These are phyloP conservation scores for Nipponia nippon DNA, from an alignment of 2,113 vertebrate genomes.

Conservation along the genomic window DNA sequence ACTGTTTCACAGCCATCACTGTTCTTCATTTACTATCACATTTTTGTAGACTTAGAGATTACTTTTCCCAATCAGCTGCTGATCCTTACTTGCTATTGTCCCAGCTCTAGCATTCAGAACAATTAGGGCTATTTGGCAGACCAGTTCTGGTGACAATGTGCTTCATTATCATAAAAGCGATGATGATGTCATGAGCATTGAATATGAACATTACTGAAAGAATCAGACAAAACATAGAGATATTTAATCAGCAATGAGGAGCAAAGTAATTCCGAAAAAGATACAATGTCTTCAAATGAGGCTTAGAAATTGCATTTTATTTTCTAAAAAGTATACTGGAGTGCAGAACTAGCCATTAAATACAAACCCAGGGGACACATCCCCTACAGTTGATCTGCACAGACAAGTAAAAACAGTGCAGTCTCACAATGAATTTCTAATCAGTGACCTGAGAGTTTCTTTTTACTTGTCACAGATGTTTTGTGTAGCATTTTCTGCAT, in stretches of 20 bases:
- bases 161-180: conserved; percentile 48
- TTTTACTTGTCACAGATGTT: conserved; percentile 8
- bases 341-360: background rate
- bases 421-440: conserved; percentile 28
- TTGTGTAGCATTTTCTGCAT: conserved; percentile 7
- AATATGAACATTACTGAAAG: conserved; percentile 19
- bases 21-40: background rate
- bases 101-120: conserved; percentile 12
- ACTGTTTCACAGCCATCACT: background rate
- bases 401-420: background rate
- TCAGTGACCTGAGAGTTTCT: background rate
- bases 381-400: background rate
- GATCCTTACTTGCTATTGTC: background rate
- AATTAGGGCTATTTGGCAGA: conserved; percentile 41
- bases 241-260: conserved; percentile 20
- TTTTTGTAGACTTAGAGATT: conserved; percentile 2
- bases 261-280: conserved; percentile 11
- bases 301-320: conserved; percentile 2
- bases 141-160: conserved; percentile 11
- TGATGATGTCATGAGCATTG: background rate
- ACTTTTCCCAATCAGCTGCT: conserved; percentile 21
- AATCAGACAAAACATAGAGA: conserved; percentile 44
- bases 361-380: background rate
- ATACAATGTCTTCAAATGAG: conserved; percentile 56
- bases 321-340: background rate